Base-by-base conservation (phyloP, 2,888 invertebrate species). In the Emmelina monodactyla region DNA sequence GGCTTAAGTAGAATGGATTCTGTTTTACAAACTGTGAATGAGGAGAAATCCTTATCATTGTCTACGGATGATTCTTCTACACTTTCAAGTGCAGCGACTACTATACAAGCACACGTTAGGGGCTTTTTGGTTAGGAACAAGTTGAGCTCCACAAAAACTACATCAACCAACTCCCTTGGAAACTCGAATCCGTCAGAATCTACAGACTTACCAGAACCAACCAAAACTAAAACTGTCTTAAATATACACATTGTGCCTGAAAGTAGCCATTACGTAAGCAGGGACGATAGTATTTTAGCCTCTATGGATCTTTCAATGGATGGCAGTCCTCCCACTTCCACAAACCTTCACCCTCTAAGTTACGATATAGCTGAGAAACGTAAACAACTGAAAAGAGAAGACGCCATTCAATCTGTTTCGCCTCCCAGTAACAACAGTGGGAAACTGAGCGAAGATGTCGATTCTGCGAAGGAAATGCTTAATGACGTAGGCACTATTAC, bases 41-140 rank as follows among this genome's bases (percentile, higher is more conserved):
- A 81, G 51, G 81, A 81, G 50, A 80, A 80, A 43, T 78, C 78
- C 14, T 48, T 79, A 25, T 80, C 81, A 1, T 53, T 73, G 37
- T 81, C 81, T 14, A 79, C 78, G 15, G 81, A 81, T 40, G 81
- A 81, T 43, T 80, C 80, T 9, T 79, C 80, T 11, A 72, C 76
- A 14, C 47, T 81, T 37, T 81, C 81, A 14, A 82, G 82, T 53
- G 85, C 83, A 12, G 86, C 87, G 22, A 85, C 84, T 2, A 83
- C 83, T 49, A 87, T 88, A 45, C 88, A 88, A 64, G 85, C 87
- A 3, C 85, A 87, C 32, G 85, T 88, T 31, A 76, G 88, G 40
- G 88, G 88, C 2, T 88, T 83, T 55, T 76, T 88, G 51, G 85
- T 85, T 22, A 70, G 87, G 38, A 84, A 82, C 54, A 71, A 69